Percentiles rank a stretch among this genome's conserved stretches.
Conservation (phyloP, 2,797 vertebrate genomes). For the Chloroceryle amazona region DNA sequence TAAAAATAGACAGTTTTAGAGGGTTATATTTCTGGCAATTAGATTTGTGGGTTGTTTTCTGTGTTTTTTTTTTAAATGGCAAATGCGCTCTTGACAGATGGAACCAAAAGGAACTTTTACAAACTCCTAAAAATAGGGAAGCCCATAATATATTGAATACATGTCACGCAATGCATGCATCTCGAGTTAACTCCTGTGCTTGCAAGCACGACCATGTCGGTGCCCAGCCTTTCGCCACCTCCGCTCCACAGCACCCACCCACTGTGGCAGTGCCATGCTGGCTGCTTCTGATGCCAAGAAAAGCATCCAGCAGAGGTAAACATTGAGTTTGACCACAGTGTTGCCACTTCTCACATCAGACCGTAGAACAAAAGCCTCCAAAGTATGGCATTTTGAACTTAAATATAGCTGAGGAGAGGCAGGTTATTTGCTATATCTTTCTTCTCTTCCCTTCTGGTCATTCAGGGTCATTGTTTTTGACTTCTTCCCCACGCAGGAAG, state of each 20-base stretch:
- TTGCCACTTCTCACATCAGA: background rate
- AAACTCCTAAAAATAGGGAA: slow-evolving; percentile 65
- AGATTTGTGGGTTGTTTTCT: background rate
- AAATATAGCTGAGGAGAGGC: background rate
- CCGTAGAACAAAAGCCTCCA: background rate
- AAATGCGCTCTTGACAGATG: slow-evolving; percentile 55
- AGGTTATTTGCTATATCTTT: background rate
- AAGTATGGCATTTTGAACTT: background rate
- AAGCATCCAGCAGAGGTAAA: background rate
- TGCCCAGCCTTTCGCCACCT: background rate
- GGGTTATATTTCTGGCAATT: slow-evolving; percentile 23
- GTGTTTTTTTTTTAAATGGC: background rate
- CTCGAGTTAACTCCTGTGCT: background rate
- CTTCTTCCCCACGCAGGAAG: background rate
- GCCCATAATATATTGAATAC: slow-evolving; percentile 17
- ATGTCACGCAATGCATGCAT: background rate
- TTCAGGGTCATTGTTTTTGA: background rate
- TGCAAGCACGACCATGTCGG: accelerated
- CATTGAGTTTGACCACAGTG: background rate
- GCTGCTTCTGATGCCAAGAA: background rate
- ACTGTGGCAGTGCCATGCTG: background rate
- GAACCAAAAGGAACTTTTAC: slow-evolving; percentile 61
- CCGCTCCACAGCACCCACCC: background rate
- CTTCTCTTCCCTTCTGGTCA: background rate
- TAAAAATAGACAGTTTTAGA: background rate